Conservation (phyloP, 2,113 vertebrate species). For the Microtus ochrogaster region DNA sequence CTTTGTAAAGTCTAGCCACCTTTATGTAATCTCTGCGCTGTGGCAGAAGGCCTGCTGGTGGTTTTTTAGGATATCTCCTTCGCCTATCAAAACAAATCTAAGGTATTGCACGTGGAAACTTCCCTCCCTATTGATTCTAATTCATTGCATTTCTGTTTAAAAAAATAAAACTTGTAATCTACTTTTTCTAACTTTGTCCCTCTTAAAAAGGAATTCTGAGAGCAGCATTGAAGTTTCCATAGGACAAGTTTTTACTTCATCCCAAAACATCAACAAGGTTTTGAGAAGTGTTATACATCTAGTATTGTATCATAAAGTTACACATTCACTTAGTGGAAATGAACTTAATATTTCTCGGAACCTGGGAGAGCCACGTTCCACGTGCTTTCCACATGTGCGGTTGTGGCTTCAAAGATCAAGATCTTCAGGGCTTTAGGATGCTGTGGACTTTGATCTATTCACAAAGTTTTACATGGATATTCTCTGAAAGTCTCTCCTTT, state of each 20-base stretch:
- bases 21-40: neutral
- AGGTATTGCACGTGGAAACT: neutral
- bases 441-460: neutral
- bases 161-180: neutral
- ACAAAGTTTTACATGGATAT: neutral
- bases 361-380: neutral
- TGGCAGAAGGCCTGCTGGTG: neutral
- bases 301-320: neutral
- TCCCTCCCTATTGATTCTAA: constrained; percentile 6
- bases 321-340: neutral
- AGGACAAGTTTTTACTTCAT: neutral
- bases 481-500: neutral
- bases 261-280: neutral
- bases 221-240: constrained; percentile 3
- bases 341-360: neutral
- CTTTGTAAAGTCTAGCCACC: neutral
- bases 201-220: constrained; percentile 5
- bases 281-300: neutral
- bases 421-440: neutral
- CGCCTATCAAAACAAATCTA: neutral
- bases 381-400: neutral
- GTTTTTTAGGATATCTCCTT: neutral
- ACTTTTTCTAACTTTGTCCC: neutral
- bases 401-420: neutral
- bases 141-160: neutral